Evolutionary conservation across 2,113 vertebrate genomes (phyloP).

Genomic region (Gorsachius goisagi): DNA sequence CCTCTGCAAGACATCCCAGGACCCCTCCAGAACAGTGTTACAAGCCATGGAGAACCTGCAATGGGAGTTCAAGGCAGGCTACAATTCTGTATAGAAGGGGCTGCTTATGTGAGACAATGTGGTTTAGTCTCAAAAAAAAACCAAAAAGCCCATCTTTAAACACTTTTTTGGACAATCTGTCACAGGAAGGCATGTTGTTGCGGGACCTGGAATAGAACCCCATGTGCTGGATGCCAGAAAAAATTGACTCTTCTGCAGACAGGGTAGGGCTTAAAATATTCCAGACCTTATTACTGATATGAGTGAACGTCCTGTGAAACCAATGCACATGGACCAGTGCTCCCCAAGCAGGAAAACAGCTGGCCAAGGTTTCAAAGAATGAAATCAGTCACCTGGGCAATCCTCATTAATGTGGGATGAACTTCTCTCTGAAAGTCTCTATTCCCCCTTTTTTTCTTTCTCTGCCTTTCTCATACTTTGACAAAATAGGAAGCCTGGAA

Average conservation of each 20-base stretch:
- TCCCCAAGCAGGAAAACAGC: not conserved
- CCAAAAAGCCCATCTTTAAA: not conserved
- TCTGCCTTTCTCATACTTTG: not conserved
- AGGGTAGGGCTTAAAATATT: not conserved
- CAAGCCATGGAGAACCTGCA: accelerated
- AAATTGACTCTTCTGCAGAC: not conserved
- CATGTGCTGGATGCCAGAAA: not conserved
- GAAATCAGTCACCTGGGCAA: not conserved
- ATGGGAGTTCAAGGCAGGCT: not conserved
- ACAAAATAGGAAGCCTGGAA: not conserved
- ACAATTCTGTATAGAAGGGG: not conserved
- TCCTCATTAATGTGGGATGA: not conserved
- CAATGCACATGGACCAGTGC: not conserved
- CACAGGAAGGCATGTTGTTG: not conserved
- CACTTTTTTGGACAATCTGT: not conserved
- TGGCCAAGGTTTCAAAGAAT: not conserved
- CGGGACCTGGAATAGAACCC: not conserved
- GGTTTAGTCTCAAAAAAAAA: not conserved
- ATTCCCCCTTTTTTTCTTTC: not conserved
- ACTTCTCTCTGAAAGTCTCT: not conserved
- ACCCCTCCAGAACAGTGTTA: not conserved
- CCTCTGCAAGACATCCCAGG: not conserved
- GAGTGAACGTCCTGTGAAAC: not conserved
- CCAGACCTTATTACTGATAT: not conserved
- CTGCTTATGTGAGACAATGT: accelerated